These are phyloP conservation scores for Rhinolophus ferrumequinum DNA, from an alignment of 2,113 vertebrate genomes.

Conservation along the genomic window DNA sequence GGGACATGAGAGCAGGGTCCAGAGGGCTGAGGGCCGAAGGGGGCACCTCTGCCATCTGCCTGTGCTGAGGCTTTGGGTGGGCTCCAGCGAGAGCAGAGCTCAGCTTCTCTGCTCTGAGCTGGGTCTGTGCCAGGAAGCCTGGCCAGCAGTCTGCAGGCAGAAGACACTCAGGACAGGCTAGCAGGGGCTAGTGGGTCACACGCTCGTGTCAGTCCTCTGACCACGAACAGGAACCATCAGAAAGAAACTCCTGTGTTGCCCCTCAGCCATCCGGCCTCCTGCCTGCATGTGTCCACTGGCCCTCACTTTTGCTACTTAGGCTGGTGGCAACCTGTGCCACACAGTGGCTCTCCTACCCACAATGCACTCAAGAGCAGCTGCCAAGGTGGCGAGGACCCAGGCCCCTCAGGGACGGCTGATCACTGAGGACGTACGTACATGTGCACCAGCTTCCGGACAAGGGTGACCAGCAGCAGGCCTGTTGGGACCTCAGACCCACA, in stretches of 20 bases:
- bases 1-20: background rate
- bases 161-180: background rate
- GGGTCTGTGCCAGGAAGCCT: background rate
- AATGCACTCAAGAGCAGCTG: fast-evolving
- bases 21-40: too few species aligned
- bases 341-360: fast-evolving
- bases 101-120: background rate
- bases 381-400: fast-evolving
- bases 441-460: too few species aligned
- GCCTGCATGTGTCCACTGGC: too few species aligned
- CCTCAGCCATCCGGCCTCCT: fast-evolving
- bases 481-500: too few species aligned
- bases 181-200: background rate
- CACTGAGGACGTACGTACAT: too few species aligned
- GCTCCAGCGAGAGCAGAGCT: too few species aligned
- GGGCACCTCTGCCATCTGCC: background rate
- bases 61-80: background rate
- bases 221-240: too few species aligned
- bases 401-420: fast-evolving
- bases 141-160: background rate
- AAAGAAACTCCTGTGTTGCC: fast-evolving
- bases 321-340: fast-evolving
- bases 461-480: background rate
- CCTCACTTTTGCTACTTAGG: background rate
- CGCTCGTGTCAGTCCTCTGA: background rate